Percentiles rank a stretch among this genome's conserved stretches.
phyloP scores from a whole-genome alignment of 2,888 invertebrate species.

The Meteorus cinctellus region DNA sequence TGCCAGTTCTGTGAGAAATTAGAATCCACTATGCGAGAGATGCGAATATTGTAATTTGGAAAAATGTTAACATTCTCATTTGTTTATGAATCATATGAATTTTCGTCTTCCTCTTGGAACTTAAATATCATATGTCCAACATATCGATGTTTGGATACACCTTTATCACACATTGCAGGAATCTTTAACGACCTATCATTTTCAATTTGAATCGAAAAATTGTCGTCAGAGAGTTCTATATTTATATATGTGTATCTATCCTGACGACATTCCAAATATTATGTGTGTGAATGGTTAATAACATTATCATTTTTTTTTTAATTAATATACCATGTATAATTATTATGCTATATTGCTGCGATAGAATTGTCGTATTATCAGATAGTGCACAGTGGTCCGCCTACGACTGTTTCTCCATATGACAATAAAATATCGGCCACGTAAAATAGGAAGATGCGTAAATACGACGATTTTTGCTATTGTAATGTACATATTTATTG shows the following conservation, averaged over 20 bases:
- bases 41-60: not conserved
- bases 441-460: not conserved
- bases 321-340: not conserved
- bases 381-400: not conserved
- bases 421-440: not conserved
- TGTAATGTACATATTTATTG: slow-evolving; percentile 3
- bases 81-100: not conserved
- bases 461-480: not conserved
- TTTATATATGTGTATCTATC: not conserved
- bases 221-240: not conserved
- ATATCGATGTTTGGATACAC: slow-evolving; percentile 8
- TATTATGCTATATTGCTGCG: not conserved
- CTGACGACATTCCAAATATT: not conserved
- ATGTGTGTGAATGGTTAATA: not conserved
- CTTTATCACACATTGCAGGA: not conserved
- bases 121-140: not conserved
- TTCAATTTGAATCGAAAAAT: not conserved
- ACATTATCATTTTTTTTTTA: not conserved
- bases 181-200: not conserved
- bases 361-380: too few relatives aligned
- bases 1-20: not conserved
- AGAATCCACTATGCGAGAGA: slow-evolving; percentile 5
- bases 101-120: not conserved
- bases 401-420: not conserved
- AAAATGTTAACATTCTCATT: not conserved